A percentile compares a stretch with the other conserved stretches of the same genome.
phyloP scores from a whole-genome alignment of 2,113 vertebrate genomes.

The Anser brachyrhynchus region DNA sequence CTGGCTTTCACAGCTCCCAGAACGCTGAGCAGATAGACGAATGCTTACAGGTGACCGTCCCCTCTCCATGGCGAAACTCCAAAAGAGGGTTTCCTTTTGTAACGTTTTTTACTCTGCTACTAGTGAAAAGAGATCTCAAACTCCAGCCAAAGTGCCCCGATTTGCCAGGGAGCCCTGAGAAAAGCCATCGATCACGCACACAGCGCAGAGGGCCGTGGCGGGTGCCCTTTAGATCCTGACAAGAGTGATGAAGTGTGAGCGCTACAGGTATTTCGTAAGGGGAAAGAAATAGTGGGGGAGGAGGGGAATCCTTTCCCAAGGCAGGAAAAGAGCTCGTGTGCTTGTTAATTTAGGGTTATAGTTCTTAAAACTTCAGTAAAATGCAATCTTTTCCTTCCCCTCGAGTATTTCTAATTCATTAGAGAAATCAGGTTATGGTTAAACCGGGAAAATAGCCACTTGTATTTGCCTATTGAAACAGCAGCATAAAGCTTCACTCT shows the following conservation, averaged over 20 bases:
- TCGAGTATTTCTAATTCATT: background rate
- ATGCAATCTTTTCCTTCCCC: background rate
- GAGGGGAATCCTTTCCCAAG: background rate
- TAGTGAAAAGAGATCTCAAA: background rate
- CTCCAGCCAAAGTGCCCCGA: background rate
- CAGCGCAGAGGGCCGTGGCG: fast-evolving
- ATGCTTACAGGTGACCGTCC: background rate
- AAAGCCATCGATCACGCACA: background rate
- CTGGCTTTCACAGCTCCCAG: background rate
- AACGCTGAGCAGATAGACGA: background rate
- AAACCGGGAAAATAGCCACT: constrained; percentile 27
- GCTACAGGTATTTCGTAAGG: background rate
- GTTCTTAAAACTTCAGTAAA: constrained; percentile 17
- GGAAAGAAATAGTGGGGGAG: background rate
- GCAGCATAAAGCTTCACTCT: constrained; percentile 48
- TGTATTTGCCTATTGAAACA: constrained; percentile 58
- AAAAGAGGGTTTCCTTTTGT: background rate
- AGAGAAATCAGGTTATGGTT: constrained; percentile 55
- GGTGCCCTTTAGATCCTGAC: background rate
- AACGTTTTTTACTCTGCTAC: background rate
- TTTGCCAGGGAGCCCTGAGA: background rate
- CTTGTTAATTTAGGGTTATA: background rate
- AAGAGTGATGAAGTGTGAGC: constrained; percentile 8
- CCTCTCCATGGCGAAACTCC: fast-evolving
- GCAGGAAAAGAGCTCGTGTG: background rate